These are phyloP conservation scores for Lineus longissimus DNA, from an alignment of 1,140 invertebrate species.

Conservation along the genomic window DNA sequence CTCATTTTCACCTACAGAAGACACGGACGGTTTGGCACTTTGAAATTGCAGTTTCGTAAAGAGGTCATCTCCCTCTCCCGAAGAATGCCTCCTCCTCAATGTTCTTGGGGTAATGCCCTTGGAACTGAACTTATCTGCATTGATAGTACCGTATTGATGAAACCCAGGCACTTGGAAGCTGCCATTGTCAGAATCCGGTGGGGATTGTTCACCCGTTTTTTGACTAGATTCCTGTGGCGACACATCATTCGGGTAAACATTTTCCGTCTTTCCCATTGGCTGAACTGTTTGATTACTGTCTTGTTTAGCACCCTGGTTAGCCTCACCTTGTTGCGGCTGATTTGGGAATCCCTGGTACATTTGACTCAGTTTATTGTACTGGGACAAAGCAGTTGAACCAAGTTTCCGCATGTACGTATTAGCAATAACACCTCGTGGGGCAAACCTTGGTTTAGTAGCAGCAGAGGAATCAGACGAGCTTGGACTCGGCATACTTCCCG, in stretches of 20 bases:
- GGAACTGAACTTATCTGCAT: conserved; percentile 48
- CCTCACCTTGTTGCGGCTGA: background rate
- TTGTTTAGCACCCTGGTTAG: conserved; percentile 14
- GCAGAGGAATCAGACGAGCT: background rate
- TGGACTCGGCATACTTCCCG: too few species aligned
- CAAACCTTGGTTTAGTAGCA: conserved; percentile 37
- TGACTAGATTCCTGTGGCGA: background rate
- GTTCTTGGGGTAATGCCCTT: conserved; percentile 44
- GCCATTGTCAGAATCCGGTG: background rate
- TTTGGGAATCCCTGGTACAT: conserved; percentile 8
- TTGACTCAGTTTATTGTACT: conserved; percentile 19
- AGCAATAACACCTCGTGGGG: conserved; percentile 50
- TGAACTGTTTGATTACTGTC: conserved; percentile 42
- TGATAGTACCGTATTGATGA: background rate
- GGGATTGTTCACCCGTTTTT: too few species aligned
- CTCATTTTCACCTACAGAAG: too few species aligned
- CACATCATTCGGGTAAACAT: background rate
- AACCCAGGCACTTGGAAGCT: background rate
- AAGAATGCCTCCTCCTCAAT: conserved; percentile 41
- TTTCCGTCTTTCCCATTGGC: conserved; percentile 31
- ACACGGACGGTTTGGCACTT: too few species aligned
- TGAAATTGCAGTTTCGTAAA: conserved; percentile 15
- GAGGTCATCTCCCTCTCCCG: conserved; percentile 44
- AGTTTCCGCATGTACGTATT: conserved; percentile 48
- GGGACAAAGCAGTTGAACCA: conserved; percentile 12